These are phyloP conservation scores for Halictus ligatus DNA, from an alignment of 2,888 invertebrate species.

Conservation along the genomic window DNA sequence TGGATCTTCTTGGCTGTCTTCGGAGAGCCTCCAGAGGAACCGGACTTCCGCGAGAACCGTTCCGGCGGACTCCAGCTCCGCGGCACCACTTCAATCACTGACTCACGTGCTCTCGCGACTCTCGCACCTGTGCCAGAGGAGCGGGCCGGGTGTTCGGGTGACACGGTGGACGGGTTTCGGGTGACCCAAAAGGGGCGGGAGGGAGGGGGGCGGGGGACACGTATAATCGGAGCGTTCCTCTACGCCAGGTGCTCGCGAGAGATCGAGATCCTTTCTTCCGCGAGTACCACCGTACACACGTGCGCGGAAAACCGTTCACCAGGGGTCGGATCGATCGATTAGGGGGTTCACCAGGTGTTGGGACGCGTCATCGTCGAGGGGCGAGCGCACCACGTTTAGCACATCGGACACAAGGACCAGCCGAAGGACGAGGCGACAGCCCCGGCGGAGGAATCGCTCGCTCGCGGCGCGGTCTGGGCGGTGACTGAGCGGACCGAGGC, in stretches of 20 bases:
- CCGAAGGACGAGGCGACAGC: slow-evolving; percentile 13
- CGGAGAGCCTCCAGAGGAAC: slow-evolving; percentile 92
- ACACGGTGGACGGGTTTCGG: background rate
- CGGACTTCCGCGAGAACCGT: slow-evolving; percentile 84
- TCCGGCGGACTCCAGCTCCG: slow-evolving; percentile 84
- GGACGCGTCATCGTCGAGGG: slow-evolving; percentile 4
- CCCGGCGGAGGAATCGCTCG: slow-evolving; percentile 78
- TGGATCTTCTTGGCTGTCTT: slow-evolving; percentile 93
- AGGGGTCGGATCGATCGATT: background rate
- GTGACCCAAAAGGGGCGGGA: background rate
- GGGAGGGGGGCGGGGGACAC: slow-evolving; percentile 7
- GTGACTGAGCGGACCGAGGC: slow-evolving; percentile 80
- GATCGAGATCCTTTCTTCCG: background rate
- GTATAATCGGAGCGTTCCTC: slow-evolving; percentile 12
- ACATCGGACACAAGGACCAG: slow-evolving; percentile 7
- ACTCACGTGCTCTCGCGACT: slow-evolving; percentile 47
- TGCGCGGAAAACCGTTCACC: background rate
- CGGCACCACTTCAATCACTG: slow-evolving; percentile 53
- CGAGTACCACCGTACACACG: slow-evolving; percentile 8
- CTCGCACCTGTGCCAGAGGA: background rate
- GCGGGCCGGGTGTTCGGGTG: background rate
- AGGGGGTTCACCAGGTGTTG: background rate
- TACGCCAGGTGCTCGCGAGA: background rate
- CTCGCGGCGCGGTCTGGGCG: slow-evolving; percentile 79
- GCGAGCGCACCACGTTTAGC: background rate